Evolutionary conservation across 35 echinoderm and acorn worm species (phyloP).

Genomic region (Strongylocentrotus purpuratus): DNA sequence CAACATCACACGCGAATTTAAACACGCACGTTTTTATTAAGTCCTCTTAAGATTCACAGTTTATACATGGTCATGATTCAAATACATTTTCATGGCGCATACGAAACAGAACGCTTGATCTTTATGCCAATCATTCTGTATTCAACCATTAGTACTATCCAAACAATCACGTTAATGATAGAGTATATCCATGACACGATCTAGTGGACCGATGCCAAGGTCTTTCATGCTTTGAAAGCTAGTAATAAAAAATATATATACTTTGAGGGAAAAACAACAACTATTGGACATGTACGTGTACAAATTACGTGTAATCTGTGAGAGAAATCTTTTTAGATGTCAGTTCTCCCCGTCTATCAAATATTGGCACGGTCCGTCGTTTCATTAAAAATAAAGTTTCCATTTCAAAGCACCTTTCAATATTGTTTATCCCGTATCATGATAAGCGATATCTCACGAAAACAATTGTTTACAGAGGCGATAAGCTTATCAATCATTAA

Average conservation of each 20-base stretch:
- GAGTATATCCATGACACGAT: not conserved
- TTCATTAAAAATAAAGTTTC: not conserved
- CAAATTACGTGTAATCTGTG: not conserved
- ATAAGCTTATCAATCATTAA: not conserved
- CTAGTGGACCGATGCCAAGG: not conserved
- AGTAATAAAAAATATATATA: not conserved
- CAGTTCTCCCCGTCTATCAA: not conserved
- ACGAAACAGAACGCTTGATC: not conserved
- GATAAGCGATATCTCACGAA: slow-evolving; percentile 5
- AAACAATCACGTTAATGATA: not conserved
- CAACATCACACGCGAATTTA: not conserved
- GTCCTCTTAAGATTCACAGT: not conserved
- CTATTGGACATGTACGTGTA: not conserved
- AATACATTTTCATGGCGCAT: not conserved
- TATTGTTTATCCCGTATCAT: not conserved
- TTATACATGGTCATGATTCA: not conserved
- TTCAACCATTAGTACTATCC: not conserved
- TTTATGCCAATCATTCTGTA: not conserved
- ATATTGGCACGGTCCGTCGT: not conserved
- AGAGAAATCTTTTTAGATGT: not conserved
- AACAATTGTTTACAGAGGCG: not conserved
- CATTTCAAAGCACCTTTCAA: not conserved
- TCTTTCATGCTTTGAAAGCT: not conserved
- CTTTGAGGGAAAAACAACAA: not conserved
- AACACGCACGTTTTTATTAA: not conserved